These are phyloP conservation scores for Eurystomus gularis DNA, from an alignment of 2,113 vertebrate species.

Conservation along the genomic window DNA sequence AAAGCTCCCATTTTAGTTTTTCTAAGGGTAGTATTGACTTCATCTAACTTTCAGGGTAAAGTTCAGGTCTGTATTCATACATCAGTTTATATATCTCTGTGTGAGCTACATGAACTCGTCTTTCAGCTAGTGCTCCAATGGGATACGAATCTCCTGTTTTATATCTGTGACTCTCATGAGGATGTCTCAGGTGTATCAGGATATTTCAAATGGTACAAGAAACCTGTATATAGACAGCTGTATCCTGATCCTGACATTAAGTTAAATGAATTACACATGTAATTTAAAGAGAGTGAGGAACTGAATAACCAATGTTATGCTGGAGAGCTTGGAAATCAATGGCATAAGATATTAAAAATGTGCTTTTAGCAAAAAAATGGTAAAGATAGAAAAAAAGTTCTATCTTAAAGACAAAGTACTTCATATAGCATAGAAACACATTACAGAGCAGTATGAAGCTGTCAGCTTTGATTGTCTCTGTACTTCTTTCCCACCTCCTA, in stretches of 20 bases:
- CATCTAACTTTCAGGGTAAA: not conserved
- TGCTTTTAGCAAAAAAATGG: not conserved
- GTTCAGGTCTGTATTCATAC: not conserved
- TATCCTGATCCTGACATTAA: not conserved
- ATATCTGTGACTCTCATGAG: rapidly evolving
- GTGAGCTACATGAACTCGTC: not conserved
- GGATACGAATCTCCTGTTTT: not conserved
- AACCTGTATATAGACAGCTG: not conserved
- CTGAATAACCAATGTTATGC: not conserved
- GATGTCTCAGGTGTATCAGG: not conserved
- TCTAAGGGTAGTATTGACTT: not conserved
- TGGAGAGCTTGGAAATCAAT: not conserved
- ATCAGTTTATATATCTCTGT: not conserved
- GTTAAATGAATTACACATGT: not conserved
- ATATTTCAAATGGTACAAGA: not conserved
- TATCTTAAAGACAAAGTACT: not conserved
- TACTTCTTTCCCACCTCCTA: not conserved
- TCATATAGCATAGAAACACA: not conserved
- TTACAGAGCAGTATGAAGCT: not conserved
- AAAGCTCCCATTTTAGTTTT: not conserved
- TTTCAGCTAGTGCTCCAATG: not conserved
- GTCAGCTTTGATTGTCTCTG: not conserved
- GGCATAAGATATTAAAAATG: not conserved
- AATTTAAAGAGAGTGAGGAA: not conserved
- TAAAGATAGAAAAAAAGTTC: not conserved